Evolutionary conservation across 2,797 vertebrate species (phyloP), one percentile per base, ranked within the genome.

Genomic region (Myripristis jacobus): DNA sequence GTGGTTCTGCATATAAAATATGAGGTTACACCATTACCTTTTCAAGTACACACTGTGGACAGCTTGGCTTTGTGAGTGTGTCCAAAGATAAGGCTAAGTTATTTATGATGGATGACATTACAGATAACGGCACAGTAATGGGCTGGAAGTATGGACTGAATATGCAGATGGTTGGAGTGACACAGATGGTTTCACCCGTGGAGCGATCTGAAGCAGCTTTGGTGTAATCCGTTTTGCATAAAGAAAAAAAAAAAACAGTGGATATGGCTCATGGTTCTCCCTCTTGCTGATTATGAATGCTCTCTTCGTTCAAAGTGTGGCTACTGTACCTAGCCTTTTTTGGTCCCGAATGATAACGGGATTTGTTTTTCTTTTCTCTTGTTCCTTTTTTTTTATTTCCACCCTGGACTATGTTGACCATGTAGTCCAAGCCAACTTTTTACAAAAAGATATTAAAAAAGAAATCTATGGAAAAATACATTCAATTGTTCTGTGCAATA

Each of bases 401-500:
- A 90, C 85, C 87, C 87, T 90, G 90, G 91, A 89, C 88, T 92
- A 92, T 89, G 89, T 80, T 77, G 78, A 92, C 82, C 86, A 90
- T 93, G 91, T 94, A 92, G 92, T 94, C 92, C 89, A 83, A 92
- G 88, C 85, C 91, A 92, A 94, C 92, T 93, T 95, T 94, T 92
- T 94, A 94, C 83, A 83, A 82, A 91, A 88, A 81, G 64, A 86
- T 87, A 80, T 70, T 75, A 83, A 92, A 91, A 90, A 92, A 91
- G 41, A 92, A 93, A 89, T 92, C 87, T 88, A 93, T 92, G 83
- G 89, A 92, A 92, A 80, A 93, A 92, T 91, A 93, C 87, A 92
- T 94, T 93, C 82, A 89, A 93, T 93, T 94, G 94, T 95, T 94
- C 93, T 94, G 94, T 95, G 94, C 94, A 95, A 95, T 95, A 94